These are phyloP conservation scores for Lacanobia oleracea DNA, from an alignment of 2,888 invertebrate species.

Conservation along the genomic window DNA sequence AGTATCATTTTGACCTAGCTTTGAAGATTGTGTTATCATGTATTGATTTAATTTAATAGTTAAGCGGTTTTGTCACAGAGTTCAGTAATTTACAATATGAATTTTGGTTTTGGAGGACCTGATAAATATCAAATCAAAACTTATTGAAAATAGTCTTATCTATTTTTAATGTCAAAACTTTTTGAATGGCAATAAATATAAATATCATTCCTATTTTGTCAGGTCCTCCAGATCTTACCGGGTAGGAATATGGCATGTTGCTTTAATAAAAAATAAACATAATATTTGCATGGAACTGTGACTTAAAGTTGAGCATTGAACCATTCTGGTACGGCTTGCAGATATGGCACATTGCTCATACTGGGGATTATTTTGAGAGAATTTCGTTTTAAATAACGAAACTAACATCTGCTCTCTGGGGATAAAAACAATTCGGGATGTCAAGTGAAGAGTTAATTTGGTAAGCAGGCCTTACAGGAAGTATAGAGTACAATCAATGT, in stretches of 20 bases:
- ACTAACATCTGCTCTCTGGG: constrained; percentile 82
- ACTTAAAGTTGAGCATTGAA: constrained; percentile 80
- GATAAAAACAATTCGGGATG: constrained; percentile 80
- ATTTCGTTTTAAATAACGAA: constrained; percentile 73
- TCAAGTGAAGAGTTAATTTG: constrained; percentile 89
- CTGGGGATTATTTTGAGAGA: constrained; percentile 79
- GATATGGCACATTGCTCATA: constrained; percentile 79
- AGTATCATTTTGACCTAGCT: constrained; percentile 61
- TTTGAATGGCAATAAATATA: constrained; percentile 42
- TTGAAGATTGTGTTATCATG: constrained; percentile 57
- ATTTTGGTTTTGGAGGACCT: constrained; percentile 40
- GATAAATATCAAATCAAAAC: constrained; percentile 7
- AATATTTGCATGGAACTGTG: constrained; percentile 76
- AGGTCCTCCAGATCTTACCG: constrained; percentile 65
- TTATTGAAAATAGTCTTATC: constrained; percentile 9
- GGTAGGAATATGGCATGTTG: constrained; percentile 57
- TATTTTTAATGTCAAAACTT: constrained; percentile 18
- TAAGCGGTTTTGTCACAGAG: constrained; percentile 73
- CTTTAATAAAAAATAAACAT: constrained; percentile 50
- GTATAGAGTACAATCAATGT: constrained; percentile 50
- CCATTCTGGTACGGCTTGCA: constrained; percentile 85
- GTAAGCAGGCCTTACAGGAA: constrained; percentile 65
- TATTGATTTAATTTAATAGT: constrained; percentile 52
- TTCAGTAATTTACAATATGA: constrained; percentile 51
- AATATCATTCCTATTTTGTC: constrained; percentile 27